Base-by-base conservation (phyloP, 2,888 invertebrate genomes). In the Thyatira batis region DNA sequence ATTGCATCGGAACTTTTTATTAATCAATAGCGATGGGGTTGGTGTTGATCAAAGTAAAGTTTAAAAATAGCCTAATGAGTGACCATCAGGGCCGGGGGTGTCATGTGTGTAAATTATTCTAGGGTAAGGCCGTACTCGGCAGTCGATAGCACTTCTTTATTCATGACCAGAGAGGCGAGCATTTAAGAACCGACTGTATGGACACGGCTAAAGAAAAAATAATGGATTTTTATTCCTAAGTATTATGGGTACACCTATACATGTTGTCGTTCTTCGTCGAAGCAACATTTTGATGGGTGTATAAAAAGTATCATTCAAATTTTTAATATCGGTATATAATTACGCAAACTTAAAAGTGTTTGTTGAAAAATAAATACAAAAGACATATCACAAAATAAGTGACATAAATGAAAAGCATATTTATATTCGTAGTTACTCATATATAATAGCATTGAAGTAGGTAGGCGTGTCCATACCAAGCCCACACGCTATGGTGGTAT, bases 91-190 rank as follows among this genome's bases (percentile, higher is more conserved):
- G 65, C 51, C 52, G 65, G 64, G 65, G 70, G 76, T 75, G 78
- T 79, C 84, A 80, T 71, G 76, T 73, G 78, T 80, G 84, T 90
- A 86, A 89, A 89, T 91, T 85, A 89, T 89, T 89, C 84, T 71
- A 69, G 77, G 76, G 80, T 74, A 81, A 84, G 83, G 84, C 78
- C 79, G 76, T 69, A 60, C 67, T 60, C 66, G 65, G 58, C 77
- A 89, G 91, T 91, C 92, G 84, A 92, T 92, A 90, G 68, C 73
- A 77, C 87, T 92, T 79, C 83, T 79, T 90, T 89, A 92, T 92
- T 91, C 88, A 92, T 89, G 88, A 84, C 82, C 78, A 67, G 74
- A 65, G 81, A 71, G 81, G 69, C 80, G 71, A 78, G 64, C 85
- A 81, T 83, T 89, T 88, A 85, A 76, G 61, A 70, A 71, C 60